Conservation (phyloP, 2,797 vertebrate genomes). For the Paratrypauchen microcephalus region DNA sequence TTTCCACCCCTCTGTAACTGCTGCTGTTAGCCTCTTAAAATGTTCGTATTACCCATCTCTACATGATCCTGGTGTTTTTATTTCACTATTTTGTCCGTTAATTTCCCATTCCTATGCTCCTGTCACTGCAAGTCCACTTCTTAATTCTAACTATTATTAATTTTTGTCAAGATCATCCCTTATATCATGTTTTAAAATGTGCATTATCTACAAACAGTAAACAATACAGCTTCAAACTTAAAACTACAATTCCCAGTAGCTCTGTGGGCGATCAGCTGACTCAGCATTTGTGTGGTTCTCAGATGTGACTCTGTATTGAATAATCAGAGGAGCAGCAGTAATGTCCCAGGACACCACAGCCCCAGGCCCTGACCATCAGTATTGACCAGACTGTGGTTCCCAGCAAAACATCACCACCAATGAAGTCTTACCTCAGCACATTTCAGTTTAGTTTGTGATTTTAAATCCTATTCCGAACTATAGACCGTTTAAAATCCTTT, state of each 20-base stretch:
- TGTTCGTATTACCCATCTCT: no score
- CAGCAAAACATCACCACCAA: slow-evolving; percentile 38
- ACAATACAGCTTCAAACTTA: neutral
- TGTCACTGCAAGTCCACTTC: no score
- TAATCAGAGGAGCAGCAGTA: slow-evolving; percentile 29
- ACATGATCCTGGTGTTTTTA: no score
- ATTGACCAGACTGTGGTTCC: slow-evolving; percentile 47
- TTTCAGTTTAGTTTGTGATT: neutral
- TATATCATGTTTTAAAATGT: no score
- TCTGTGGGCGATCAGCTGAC: slow-evolving; percentile 27
- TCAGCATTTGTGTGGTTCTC: slow-evolving; percentile 34
- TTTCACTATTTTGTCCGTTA: no score
- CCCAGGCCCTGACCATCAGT: slow-evolving; percentile 30
- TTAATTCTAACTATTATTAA: no score
- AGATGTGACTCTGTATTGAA: slow-evolving; percentile 26
- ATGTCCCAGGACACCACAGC: slow-evolving; percentile 45
- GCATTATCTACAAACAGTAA: neutral
- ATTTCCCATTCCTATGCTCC: no score
- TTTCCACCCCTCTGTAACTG: no score
- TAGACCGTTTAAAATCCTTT: no score
- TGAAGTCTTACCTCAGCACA: slow-evolving; percentile 21
- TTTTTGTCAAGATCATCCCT: no score
- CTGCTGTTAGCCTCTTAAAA: no score
- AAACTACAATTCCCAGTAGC: neutral
- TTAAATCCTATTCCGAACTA: no score